Evolutionary conservation across 2,888 invertebrate species (phyloP), one percentile per base, ranked within the genome.

Genomic region (Crioceris asparagi): DNA sequence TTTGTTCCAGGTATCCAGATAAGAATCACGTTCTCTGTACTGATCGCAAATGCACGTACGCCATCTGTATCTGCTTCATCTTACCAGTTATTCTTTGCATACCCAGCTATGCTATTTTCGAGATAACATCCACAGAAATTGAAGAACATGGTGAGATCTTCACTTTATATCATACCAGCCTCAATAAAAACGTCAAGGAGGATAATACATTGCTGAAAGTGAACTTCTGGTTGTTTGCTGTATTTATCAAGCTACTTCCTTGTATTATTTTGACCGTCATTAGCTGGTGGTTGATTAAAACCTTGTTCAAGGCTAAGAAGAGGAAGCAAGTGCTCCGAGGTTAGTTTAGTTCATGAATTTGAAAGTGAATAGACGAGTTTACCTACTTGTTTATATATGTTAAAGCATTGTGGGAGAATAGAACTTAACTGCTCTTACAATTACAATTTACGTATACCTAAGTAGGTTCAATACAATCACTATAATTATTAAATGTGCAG

Each of bases 141-240:
- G 50, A 65, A 3, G 75, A 76, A 52, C 66, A 72, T 8, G 64
- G 74, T 32, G 67, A 74, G 45, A 69, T 71, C 43, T 72, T 72
- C 2, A 70, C 74, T 15, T 58, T 78, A 3, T 82, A 79, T 54
- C 69, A 74, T 46, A 62, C 70, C 19, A 61, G 61, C 16, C 56
- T 70, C 25, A 69, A 66, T 43, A 64, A 66, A 10, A 53, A 68
- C 29, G 60, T 65, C 10, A 52, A 57, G 34, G 53, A 52, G 29
- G 62, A 64, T 40, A 60, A 58, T 18, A 60, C 61, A 2, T 55
- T 64, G 41, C 66, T 60, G 48, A 62, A 64, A 50, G 67, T 81
- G 29, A 85, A 84, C 63, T 83, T 84, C 61, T 86, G 83, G 83
- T 73, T 84, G 1, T 83, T 86, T 56, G 80, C 78, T 0, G 82